Base-by-base conservation (phyloP, 2,113 vertebrate species). In the Psammodynastes pulverulentus region DNA sequence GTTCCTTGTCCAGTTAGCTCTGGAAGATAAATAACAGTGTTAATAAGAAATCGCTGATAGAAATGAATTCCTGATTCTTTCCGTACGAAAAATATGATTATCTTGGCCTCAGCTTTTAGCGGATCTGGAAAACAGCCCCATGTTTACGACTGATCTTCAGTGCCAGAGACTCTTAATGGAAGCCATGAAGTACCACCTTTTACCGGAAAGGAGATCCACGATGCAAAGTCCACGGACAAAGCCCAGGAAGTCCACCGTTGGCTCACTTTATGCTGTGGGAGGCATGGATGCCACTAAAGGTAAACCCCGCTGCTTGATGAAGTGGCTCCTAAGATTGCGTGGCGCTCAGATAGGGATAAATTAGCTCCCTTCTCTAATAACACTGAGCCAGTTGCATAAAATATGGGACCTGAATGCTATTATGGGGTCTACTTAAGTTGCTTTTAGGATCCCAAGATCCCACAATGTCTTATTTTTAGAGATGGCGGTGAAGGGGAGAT, bases 151-250 rank as follows among this genome's bases (percentile, higher is more conserved):
- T 2, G 98, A 99, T 93, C 97, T 99, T 86, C 98, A 99, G 93
- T 99, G 99, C 93, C 99, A 99, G 95, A 99, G 99, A 56, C 98
- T 99, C 4, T 97, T 99, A 5, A 99, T 99, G 98, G 99, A 99
- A 97, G 99, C 99, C 72, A 99, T 99, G 99, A 99, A 99, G 93
- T 99, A 99, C 89, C 99, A 99, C 91, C 98, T 99, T 1, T 96
- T 99, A 88, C 99, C 99, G 3, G 99, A 99, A 89, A 98, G 98
- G 92, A 97, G 99, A 12, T 98, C 98, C 5, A 98, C 99, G 98
- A 98, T 99, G 97, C 99, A 99, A 95, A 99, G 99, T 88, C 99
- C 99, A 24, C 97, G 98, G 87, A 99, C 99, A 1, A 99, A 99
- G 95, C 99, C 99, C 3, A 98, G 99, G n/a, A 99, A 99, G 96